Evolutionary conservation across 1,140 invertebrate species (phyloP), one percentile per base, ranked within the genome.

Genomic region (Rhynchophorus ferrugineus): DNA sequence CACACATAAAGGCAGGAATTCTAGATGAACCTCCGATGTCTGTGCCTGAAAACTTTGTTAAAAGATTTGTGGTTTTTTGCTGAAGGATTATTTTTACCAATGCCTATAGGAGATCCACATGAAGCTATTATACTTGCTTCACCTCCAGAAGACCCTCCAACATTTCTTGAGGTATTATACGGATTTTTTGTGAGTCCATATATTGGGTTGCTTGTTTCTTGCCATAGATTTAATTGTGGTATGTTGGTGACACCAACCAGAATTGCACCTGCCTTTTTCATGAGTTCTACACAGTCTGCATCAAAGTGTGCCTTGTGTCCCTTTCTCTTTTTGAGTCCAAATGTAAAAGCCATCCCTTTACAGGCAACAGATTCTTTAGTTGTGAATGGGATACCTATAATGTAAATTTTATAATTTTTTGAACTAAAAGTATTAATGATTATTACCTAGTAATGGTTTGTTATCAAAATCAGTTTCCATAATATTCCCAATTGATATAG

Each of bases 21-120:
- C 96, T 79, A 37, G 91, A 87, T 5, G 91, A 95, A 0, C 95
- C 96, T 14, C 93, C 95, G 61, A 98, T 94, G 70, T 99, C 95
- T 1, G 89, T 89, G 17, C 64, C 66, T 60, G 43, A 39, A 38
- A 53, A 56, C 9, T 51, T 14, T 44, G 11, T 29, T 29, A 46
- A 18, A n/a, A 33, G 51, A 37, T 29, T 44, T n/a, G n/a, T n/a
- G n/a, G n/a, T n/a, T 16, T 21, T 37, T 3, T 41, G 22, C 2
- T 22, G 9, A 21, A 51, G 34, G 5, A 59, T 37, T 20, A 21
- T 46, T 65, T 68, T 61, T 71, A 58, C 89, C 91, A 33, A 98
- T 73, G 2, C 94, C 90, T 59, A 98, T 80, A 8, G 91, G 83
- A 19, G 83, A 81, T 21, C 87, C 91, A 57, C 89, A 80, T 7